Percentiles rank a stretch among this genome's conserved stretches.
Evolutionary conservation across 2,888 invertebrate species (phyloP).

Genomic region (Hipparchia sbordonii): DNA sequence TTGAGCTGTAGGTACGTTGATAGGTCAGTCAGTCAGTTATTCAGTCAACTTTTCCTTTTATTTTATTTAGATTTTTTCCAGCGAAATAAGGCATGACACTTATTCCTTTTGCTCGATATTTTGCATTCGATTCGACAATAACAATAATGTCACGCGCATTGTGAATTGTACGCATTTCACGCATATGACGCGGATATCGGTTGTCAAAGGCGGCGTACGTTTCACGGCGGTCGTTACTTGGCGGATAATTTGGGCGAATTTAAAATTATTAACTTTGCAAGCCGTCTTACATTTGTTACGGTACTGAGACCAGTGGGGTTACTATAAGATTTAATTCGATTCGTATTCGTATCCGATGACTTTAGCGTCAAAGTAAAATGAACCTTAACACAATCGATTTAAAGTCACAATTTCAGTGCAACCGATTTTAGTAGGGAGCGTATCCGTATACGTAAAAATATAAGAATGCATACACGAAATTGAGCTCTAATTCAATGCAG

Average conservation of each 20-base stretch:
- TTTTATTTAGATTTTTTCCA: background rate
- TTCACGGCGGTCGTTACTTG: constrained; percentile 51
- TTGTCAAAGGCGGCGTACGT: constrained; percentile 60
- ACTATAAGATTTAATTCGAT: too few relatives aligned
- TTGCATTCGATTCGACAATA: constrained; percentile 23
- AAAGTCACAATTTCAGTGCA: too few relatives aligned
- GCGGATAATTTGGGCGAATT: constrained; percentile 70
- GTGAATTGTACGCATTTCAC: constrained; percentile 20
- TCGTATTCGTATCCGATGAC: too few relatives aligned
- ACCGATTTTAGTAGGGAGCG: too few relatives aligned
- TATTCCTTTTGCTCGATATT: constrained; percentile 13
- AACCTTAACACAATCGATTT: too few relatives aligned
- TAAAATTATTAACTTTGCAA: constrained; percentile 35
- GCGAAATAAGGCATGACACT: background rate
- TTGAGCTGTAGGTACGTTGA: too few relatives aligned
- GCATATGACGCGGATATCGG: constrained; percentile 55
- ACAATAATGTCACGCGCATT: constrained; percentile 32
- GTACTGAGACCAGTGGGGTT: background rate
- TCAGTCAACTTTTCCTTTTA: background rate
- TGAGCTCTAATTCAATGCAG: too few relatives aligned
- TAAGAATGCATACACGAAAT: too few relatives aligned
- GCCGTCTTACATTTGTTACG: constrained; percentile 19
- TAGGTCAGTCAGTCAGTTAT: background rate
- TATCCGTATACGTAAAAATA: too few relatives aligned
- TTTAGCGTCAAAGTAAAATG: too few relatives aligned